Evolutionary conservation across 2,888 invertebrate genomes (phyloP), one percentile per base, ranked within the genome.

Genomic region (Drepanosiphum platanoidis): DNA sequence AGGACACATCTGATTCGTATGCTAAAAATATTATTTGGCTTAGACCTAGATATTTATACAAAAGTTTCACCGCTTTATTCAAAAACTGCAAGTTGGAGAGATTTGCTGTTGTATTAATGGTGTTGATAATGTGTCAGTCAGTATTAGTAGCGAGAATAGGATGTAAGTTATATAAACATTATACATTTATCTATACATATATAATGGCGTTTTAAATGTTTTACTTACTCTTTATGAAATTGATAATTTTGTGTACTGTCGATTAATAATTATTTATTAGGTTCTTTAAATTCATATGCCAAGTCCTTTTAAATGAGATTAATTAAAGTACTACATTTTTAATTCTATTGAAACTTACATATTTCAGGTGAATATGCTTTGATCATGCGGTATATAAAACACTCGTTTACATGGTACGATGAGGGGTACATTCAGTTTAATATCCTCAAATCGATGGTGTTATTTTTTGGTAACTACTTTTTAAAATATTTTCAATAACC

Each of bases 401-500:
- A 86, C 46, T 86, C 84, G 4, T 87, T 87, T 81, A 70, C 86
- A 3, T 88, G 87, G 87, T 78, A 87, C 58, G 87, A 87, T 79
- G 87, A 87, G n/a, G 87, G 86, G 42, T 88, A 87, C 83, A 86
- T 87, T 68, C 52, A 87, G 64, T 88, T 88, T 74, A 86, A 87
- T 15, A 86, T 87, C 3, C 87, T 87, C 77, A 87, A 86, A 46
- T 86, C 86, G 22, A 61, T 87, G 5, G 77, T 87, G 0, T 87
- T 87, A 34, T 86, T 87, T 32, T 22, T 86, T 30, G 88, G 87
- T 88, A 87, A 83, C 77, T 79, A 58, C 30, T 71, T 42, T 64
- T 9, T 64, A 8, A 22, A 3, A n/a, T 66, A 68, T 42, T 32
- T 22, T 32, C 18, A 22, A 5, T 52, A 22, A 18, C 52, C 5